These are phyloP conservation scores for Drosophila barbarae DNA, from an alignment of 2,888 invertebrate species.

Conservation along the genomic window DNA sequence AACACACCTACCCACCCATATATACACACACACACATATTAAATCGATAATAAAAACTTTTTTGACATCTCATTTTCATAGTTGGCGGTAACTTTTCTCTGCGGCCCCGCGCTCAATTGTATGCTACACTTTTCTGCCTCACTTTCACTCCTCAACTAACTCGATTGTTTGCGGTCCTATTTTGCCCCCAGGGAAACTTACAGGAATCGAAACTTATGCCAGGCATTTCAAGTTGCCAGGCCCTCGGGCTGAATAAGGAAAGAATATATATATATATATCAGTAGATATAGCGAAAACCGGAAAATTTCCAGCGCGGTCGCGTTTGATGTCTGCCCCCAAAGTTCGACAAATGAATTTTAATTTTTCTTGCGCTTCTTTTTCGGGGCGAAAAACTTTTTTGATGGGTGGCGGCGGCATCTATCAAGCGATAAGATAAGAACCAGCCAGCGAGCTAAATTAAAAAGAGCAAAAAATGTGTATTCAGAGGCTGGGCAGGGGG, in stretches of 20 bases:
- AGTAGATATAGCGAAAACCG: conserved; percentile 9
- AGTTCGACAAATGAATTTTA: conserved; percentile 47
- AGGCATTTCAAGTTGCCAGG: conserved; percentile 26
- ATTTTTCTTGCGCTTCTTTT: conserved; percentile 35
- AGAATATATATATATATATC: neutral
- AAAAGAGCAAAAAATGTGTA: conserved; percentile 29
- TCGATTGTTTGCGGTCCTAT: conserved; percentile 59
- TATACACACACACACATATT: conserved; percentile 41
- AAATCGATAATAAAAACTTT: conserved; percentile 76
- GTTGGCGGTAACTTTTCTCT: conserved; percentile 53
- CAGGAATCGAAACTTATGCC: conserved; percentile 43
- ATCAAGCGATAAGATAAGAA: conserved; percentile 41
- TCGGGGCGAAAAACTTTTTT: conserved; percentile 20
- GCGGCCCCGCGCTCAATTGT: conserved; percentile 43
- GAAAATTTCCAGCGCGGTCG: conserved; percentile 38
- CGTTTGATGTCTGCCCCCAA: conserved; percentile 44
- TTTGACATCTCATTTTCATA: conserved; percentile 76
- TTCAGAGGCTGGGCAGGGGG: neutral
- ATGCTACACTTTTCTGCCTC: conserved; percentile 34
- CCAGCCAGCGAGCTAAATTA: conserved; percentile 36
- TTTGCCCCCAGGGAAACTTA: conserved; percentile 31
- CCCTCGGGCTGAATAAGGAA: conserved; percentile 15
- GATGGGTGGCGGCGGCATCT: conserved; percentile 36
- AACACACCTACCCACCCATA: neutral
- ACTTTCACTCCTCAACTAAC: conserved; percentile 44